Evolutionary conservation across 2,113 vertebrate species (phyloP).

Genomic region (Tyrannus savana): DNA sequence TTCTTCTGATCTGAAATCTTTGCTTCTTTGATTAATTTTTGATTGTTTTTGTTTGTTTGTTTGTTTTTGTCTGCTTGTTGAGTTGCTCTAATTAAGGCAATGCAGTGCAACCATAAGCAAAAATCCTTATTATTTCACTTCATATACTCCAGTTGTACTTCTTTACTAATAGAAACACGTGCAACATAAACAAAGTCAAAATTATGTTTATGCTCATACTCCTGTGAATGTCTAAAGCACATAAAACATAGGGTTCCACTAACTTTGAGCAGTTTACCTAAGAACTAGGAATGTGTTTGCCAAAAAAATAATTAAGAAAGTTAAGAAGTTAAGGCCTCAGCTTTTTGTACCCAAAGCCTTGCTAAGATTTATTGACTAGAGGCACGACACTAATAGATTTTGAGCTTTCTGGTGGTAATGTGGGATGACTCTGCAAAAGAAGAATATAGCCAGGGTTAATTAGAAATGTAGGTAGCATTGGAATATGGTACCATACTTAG

Average conservation of each 20-base stretch:
- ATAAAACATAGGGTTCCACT: conserved; percentile 22
- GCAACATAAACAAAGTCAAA: background rate
- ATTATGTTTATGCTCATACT: background rate
- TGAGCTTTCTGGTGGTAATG: background rate
- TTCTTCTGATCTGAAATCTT: background rate
- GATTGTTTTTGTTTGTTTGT: background rate
- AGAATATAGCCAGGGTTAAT: background rate
- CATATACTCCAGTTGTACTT: too few species aligned
- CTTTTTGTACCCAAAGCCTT: background rate
- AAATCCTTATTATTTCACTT: background rate
- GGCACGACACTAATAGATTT: background rate
- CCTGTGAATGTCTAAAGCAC: background rate
- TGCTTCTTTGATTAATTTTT: background rate
- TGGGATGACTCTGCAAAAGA: background rate
- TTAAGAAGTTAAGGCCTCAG: background rate
- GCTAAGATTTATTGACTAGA: background rate
- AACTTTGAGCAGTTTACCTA: conserved; percentile 48
- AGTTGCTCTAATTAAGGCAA: background rate
- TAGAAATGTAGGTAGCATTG: background rate
- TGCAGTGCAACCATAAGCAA: background rate
- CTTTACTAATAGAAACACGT: background rate
- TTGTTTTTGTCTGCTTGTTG: background rate
- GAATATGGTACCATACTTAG: background rate
- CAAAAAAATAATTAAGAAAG: background rate
- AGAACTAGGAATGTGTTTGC: background rate